Conservation (phyloP, 2,797 vertebrate genomes). For the Gambusia yucatana region DNA sequence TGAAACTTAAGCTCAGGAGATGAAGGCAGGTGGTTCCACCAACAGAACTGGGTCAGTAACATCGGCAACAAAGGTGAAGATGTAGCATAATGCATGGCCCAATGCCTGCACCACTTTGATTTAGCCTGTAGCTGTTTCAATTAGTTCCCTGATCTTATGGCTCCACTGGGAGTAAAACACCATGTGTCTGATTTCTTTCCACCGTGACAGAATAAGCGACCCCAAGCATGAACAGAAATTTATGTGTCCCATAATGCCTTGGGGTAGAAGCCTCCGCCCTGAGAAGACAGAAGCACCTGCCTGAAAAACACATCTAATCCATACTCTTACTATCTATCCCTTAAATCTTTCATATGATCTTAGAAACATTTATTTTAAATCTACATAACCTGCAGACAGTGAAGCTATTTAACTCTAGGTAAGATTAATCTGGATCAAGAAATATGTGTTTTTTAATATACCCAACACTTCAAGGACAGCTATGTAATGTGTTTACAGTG, state of each 20-base stretch:
- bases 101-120: slow-evolving; percentile 25
- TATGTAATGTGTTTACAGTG: neutral
- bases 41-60: neutral
- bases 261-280: slow-evolving; percentile 40
- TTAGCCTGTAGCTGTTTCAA: slow-evolving; percentile 54
- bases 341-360: neutral
- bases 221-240: slow-evolving; percentile 62
- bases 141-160: slow-evolving; percentile 59
- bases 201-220: slow-evolving; percentile 41
- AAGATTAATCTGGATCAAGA: neutral
- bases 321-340: neutral
- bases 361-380: neutral
- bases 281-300: slow-evolving; percentile 42
- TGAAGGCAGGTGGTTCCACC: neutral
- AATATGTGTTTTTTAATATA: neutral
- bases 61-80: neutral
- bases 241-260: slow-evolving; percentile 32
- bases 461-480: neutral
- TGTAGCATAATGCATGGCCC: slow-evolving; percentile 10
- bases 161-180: slow-evolving; percentile 48
- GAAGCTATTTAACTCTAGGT: neutral
- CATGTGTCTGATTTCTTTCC: slow-evolving; percentile 17
- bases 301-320: slow-evolving; percentile 22
- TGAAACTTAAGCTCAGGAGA: neutral
- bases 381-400: neutral